Base-by-base conservation (phyloP, 1,140 invertebrate species). In the Physella acuta region DNA sequence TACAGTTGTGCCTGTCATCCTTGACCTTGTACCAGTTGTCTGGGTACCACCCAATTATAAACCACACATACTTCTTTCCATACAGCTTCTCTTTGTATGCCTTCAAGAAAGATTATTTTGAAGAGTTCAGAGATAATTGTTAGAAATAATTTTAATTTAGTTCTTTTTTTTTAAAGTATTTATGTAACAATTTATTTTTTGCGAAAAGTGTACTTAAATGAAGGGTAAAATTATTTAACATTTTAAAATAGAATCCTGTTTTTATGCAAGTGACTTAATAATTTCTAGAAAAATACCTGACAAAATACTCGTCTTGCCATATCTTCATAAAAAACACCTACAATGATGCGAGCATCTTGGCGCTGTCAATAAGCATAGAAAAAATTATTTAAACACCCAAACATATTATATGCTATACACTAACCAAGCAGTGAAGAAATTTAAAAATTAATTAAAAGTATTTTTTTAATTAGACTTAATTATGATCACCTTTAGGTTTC, bases 11-110 rank as follows among this genome's bases (percentile, higher is more conserved):
- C 24, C 91, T 90, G 82, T 96, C 93, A 59, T 93, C 91, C 68
- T 93, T 90, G 20, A 84, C 78, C 79, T 94, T 92, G 82, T 95
- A 99, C 97, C 97, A 99, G 79, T 98, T 96, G 82, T 99, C 96
- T 80, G 99, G 95, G 84, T 99, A 99, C 97, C 97, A 99, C 52
- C 95, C 97, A 78, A 99, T 99, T 84, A 99, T 97, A 84, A 99
- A 98, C 97, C 97, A 99, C 0, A 99, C 97, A 86, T 98, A 95
- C 44, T 93, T 93, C 78, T 94, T 93, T 2, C 97, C 97, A 81
- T 95, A 99, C 0, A 99, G 87, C 58, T 92, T 91, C 73, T 97
- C 93, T 78, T 95, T 95, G 85, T 95, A 99, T 8, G 86, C 88
- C 86, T 88, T 66, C 2, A 58, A 11, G 5, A 58, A 33, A 67